Evolutionary conservation across 1,140 invertebrate species (phyloP).

Genomic region (Arctopsyche grandis): DNA sequence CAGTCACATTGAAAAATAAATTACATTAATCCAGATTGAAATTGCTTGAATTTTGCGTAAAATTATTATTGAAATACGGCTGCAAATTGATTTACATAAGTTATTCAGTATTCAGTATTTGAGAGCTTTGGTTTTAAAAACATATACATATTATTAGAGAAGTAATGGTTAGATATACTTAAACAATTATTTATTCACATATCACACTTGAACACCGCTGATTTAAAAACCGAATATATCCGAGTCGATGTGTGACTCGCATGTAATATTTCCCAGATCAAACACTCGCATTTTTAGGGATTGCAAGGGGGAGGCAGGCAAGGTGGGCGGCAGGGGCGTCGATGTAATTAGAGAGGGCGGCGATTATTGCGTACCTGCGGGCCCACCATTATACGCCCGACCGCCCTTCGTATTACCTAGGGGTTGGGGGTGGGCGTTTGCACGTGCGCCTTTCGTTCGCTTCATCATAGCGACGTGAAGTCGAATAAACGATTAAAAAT

Average conservation of each 20-base stretch:
- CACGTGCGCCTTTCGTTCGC: no score
- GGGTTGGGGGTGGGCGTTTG: no score
- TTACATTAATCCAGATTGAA: background rate
- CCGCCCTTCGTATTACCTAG: background rate
- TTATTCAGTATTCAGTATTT: background rate
- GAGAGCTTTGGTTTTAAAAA: no score
- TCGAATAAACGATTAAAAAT: background rate
- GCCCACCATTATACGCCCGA: conserved; percentile 6
- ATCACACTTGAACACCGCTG: no score
- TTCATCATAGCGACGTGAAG: background rate
- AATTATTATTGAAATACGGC: background rate
- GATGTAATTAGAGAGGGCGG: conserved; percentile 26
- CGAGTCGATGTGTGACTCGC: no score
- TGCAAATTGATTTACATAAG: background rate
- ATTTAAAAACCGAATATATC: no score
- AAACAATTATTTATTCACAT: no score
- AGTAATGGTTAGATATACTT: no score
- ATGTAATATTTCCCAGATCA: background rate
- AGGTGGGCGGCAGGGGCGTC: background rate
- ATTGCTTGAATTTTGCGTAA: background rate
- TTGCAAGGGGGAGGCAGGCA: background rate
- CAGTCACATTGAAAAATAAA: conserved; percentile 6
- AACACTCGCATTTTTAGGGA: background rate
- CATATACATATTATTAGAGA: no score
- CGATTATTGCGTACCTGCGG: conserved; percentile 28